Evolutionary conservation across 2,888 invertebrate genomes (phyloP).

Genomic region (Phyllotreta striolata): DNA sequence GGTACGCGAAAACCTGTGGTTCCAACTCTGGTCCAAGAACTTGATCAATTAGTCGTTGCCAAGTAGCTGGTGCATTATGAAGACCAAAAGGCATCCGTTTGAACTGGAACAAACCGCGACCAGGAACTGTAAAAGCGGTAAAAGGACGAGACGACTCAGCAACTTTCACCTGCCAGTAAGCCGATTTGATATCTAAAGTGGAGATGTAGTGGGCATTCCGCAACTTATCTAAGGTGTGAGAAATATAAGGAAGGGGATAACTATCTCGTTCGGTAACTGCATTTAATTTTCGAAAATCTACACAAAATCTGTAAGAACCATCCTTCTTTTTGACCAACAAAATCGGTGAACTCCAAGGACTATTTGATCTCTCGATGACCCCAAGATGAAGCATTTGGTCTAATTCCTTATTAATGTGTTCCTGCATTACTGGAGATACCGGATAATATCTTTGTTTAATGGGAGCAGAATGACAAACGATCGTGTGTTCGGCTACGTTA

Average conservation of each 20-base stretch:
- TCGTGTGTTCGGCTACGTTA: not conserved
- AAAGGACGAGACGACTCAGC: constrained; percentile 1
- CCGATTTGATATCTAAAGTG: constrained; percentile 37
- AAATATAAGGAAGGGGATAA: constrained; percentile 27
- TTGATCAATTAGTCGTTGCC: constrained; percentile 44
- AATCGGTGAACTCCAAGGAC: constrained; percentile 49
- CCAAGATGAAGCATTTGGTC: constrained; percentile 43
- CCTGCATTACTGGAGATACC: constrained; percentile 35
- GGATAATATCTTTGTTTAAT: constrained; percentile 39
- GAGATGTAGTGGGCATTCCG: constrained; percentile 5
- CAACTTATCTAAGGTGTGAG: constrained; percentile 23
- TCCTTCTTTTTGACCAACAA: constrained; percentile 25
- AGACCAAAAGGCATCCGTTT: constrained; percentile 32
- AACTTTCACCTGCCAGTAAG: constrained; percentile 31
- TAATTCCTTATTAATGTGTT: constrained; percentile 37
- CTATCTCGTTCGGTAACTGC: constrained; percentile 33
- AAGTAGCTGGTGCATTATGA: constrained; percentile 45
- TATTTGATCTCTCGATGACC: constrained; percentile 44
- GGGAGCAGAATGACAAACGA: constrained; percentile 13
- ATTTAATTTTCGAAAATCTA: too few relatives aligned
- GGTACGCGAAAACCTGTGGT: constrained; percentile 44
- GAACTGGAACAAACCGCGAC: constrained; percentile 36
- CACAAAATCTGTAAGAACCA: too few relatives aligned
- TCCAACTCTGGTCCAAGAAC: constrained; percentile 43
- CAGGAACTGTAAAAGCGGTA: constrained; percentile 13